Conservation (phyloP, 2,888 invertebrate species). For the Entomobrya multifasciata region DNA sequence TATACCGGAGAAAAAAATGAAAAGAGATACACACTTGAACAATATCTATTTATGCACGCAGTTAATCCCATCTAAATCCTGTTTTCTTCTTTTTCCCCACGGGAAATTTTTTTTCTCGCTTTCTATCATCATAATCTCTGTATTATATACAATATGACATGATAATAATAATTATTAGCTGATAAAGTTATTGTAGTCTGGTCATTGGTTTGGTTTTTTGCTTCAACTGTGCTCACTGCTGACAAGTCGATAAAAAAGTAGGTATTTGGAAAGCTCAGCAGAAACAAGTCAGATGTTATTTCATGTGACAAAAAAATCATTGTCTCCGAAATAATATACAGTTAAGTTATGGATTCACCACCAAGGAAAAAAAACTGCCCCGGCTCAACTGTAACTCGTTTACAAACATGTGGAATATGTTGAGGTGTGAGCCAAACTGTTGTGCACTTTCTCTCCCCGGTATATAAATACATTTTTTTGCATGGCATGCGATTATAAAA, state of each 20-base stretch:
- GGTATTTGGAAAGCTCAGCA: background rate
- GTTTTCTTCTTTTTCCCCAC: conserved; percentile 26
- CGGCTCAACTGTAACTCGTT: conserved; percentile 21
- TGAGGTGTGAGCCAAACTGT: background rate
- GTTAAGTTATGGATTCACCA: background rate
- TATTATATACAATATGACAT: no score
- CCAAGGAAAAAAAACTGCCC: background rate
- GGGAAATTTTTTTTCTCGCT: background rate
- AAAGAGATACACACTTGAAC: no score
- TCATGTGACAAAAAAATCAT: conserved; percentile 56
- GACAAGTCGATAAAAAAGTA: conserved; percentile 26
- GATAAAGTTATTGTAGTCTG: background rate
- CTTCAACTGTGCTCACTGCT: no score
- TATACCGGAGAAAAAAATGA: background rate
- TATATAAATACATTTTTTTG: no score
- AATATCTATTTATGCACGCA: conserved; percentile 1
- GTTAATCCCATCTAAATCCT: conserved; percentile 54
- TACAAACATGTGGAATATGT: conserved; percentile 34
- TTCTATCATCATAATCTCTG: background rate
- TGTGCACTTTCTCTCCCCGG: conserved; percentile 18
- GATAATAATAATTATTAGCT: background rate
- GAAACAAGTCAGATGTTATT: conserved; percentile 61
- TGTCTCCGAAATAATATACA: background rate
- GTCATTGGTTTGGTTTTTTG: no score
- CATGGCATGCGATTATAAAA: no score